Percentiles rank a stretch among this genome's conserved stretches.
phyloP scores from a whole-genome alignment of 2,797 vertebrate genomes.

The Cuniculus paca region DNA sequence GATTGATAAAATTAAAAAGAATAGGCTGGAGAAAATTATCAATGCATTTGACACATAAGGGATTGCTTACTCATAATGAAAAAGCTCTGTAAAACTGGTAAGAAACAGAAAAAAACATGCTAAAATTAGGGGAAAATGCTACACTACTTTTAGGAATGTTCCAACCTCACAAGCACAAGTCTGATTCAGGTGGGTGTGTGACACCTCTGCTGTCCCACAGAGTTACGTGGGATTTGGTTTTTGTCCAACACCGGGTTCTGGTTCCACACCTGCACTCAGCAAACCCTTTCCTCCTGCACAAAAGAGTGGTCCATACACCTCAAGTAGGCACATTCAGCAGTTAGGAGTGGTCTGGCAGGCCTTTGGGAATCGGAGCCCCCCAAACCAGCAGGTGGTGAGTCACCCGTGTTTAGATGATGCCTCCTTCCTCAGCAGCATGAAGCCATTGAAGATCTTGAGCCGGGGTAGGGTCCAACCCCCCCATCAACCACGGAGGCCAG shows the following conservation, averaged over 20 bases:
- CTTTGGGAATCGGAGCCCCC: background rate
- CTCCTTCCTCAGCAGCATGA: background rate
- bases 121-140: background rate
- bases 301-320: background rate
- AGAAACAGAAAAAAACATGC: background rate
- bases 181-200: accelerated
- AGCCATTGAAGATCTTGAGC: background rate
- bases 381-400: background rate
- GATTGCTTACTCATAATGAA: background rate
- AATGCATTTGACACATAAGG: background rate
- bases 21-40: background rate
- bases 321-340: background rate
- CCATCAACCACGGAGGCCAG: background rate
- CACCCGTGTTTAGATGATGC: too few relatives aligned
- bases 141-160: too few relatives aligned
- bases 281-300: background rate
- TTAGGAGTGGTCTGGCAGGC: background rate
- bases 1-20: background rate
- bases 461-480: accelerated
- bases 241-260: too few relatives aligned
- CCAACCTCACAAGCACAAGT: background rate
- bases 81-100: background rate
- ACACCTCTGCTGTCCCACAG: background rate
- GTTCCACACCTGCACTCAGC: background rate
- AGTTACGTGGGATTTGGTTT: background rate